Base-by-base conservation (phyloP, 2,113 vertebrate genomes). In the Hydrolagus affinis region DNA sequence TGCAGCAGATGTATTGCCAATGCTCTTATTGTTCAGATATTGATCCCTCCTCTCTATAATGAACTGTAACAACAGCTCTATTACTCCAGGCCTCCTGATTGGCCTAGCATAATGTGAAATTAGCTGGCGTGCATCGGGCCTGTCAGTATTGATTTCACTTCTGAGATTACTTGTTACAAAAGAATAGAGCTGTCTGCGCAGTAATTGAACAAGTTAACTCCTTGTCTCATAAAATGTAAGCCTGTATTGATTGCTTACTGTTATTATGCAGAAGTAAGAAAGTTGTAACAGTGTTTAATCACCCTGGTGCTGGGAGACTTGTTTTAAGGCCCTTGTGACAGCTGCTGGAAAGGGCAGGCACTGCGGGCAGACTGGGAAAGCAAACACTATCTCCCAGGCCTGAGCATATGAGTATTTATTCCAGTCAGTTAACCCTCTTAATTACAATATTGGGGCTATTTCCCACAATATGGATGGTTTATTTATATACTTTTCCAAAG, bases 121-220 rank as follows among this genome's bases (percentile, higher is more conserved):
- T 98, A 98, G 97, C 94, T 92, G 93, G 94, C 93, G 88, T 95
- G 96, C 95, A 92, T 90, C 91, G 93, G 95, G 93, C 92, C 96
- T 96, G 96, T 96, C 96, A 97, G 93, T 96, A 98, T 98, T 94
- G 96, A 98, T 98, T 96, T 96, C 94, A 94, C 94, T 96, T 96
- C 92, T 96, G 96, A 96, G 96, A 97, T 98, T 96, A 96, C 96
- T 97, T 98, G 97, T 98, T 98, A 97, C 95, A 94, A 97, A 97
- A 97, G 97, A 98, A 98, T 96, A 96, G 97, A 98, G 96, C 97
- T 98, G 97, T 98, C 97, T 97, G 95, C 91, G 92, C 92, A 89
- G 87, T 98, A 98, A 98, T 97, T 98, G 96, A 97, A 98, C 97
- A 98, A 97, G 96, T 98, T 98, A 98, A 97, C 97, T 98, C 95